These are phyloP conservation scores for Hydraecia micacea DNA, from an alignment of 2,888 invertebrate species.

Conservation along the genomic window DNA sequence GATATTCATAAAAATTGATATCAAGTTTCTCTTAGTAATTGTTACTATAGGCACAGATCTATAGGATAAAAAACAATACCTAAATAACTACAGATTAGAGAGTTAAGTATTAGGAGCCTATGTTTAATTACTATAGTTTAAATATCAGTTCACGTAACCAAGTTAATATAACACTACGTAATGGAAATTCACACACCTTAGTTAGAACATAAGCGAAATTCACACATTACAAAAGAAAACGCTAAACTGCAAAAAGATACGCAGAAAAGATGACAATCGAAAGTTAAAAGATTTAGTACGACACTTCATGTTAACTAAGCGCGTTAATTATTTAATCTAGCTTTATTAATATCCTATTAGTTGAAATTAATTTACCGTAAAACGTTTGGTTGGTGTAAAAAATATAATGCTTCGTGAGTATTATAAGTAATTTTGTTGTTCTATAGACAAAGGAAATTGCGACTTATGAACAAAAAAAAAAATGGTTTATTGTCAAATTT, in stretches of 20 bases:
- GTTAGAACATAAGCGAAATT: constrained; percentile 59
- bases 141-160: constrained; percentile 26
- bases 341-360: constrained; percentile 27
- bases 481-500: background rate
- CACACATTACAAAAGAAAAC: constrained; percentile 61
- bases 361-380: constrained; percentile 34
- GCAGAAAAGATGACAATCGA: constrained; percentile 38
- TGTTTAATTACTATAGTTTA: constrained; percentile 3
- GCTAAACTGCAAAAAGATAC: constrained; percentile 43
- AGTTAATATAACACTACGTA: constrained; percentile 36
- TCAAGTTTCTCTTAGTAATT: background rate
- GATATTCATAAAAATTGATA: constrained; percentile 21
- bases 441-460: background rate
- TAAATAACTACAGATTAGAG: background rate
- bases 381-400: background rate
- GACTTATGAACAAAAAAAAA: background rate
- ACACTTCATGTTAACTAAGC: constrained; percentile 34
- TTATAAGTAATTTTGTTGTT: background rate
- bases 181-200: constrained; percentile 59
- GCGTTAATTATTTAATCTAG: constrained; percentile 4
- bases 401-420: background rate
- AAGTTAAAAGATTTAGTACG: constrained; percentile 44
- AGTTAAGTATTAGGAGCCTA: background rate
- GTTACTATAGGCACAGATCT: background rate
- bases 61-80: background rate